phyloP scores from a whole-genome alignment of 2,888 invertebrate genomes.

The Chrysomela aeneicollis region DNA sequence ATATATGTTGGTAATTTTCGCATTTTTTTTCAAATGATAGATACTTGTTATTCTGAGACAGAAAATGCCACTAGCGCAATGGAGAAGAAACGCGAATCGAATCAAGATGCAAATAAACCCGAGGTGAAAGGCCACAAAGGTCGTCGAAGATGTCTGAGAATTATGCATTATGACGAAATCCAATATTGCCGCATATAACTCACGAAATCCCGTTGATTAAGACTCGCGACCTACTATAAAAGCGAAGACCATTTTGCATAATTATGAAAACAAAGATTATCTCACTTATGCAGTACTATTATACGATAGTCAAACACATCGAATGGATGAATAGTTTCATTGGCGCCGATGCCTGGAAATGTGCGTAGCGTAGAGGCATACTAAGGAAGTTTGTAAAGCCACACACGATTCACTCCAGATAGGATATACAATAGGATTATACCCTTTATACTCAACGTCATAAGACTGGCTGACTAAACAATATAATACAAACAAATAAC shows the following conservation, averaged over 20 bases:
- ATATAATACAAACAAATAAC: too few species aligned
- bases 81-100: not conserved
- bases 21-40: not conserved
- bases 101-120: conserved; percentile 2
- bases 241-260: not conserved
- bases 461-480: too few species aligned
- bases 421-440: too few species aligned
- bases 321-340: too few species aligned
- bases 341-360: too few species aligned
- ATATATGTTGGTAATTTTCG: not conserved
- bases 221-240: not conserved
- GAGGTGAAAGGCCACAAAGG: conserved; percentile 1
- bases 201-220: not conserved
- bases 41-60: not conserved
- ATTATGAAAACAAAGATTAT: not conserved
- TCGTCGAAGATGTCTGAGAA: not conserved
- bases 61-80: not conserved
- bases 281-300: not conserved
- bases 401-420: too few species aligned
- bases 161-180: not conserved
- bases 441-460: too few species aligned
- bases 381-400: too few species aligned
- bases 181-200: not conserved
- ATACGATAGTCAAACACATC: too few species aligned
- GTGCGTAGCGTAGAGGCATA: too few species aligned